Percentiles rank a stretch among this genome's conserved stretches.
These are phyloP conservation scores for Stichodactyla helianthus DNA, from an alignment of 64 coral and sea anemone genomes.

Conservation along the genomic window DNA sequence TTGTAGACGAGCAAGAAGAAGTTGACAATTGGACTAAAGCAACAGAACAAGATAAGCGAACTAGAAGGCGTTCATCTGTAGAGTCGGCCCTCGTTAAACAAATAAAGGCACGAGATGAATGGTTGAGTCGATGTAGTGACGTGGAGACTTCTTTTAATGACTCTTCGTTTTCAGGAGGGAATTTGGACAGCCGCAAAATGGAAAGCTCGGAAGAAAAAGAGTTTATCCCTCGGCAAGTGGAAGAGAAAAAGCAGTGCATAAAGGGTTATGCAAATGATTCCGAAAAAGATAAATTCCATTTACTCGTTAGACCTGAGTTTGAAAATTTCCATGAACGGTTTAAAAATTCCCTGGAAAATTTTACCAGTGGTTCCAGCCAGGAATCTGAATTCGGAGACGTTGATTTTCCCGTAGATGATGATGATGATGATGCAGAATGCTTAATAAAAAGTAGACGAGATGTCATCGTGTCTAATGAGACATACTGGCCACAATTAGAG, in stretches of 20 bases:
- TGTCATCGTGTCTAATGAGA: background rate
- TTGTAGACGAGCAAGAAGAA: background rate
- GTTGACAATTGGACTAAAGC: background rate
- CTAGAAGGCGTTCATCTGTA: background rate
- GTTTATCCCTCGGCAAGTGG: background rate
- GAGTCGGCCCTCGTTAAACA: background rate
- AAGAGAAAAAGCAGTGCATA: background rate
- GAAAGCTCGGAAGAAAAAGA: background rate
- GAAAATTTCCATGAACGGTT: background rate
- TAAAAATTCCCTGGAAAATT: background rate
- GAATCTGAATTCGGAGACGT: background rate
- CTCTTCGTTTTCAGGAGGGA: background rate
- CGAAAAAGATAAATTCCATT: background rate
- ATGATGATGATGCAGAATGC: background rate
- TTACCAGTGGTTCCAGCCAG: background rate
- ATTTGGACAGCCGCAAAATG: background rate
- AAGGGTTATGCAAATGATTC: background rate
- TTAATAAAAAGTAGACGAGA: background rate
- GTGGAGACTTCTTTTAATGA: background rate
- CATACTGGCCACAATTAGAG: background rate
- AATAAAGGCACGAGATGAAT: background rate
- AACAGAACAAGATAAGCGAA: background rate
- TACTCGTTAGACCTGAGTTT: too few species aligned
- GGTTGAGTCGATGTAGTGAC: background rate
- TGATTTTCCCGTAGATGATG: background rate